Base-by-base conservation (phyloP, 2,113 vertebrate genomes). In the Oryzias curvinotus region DNA sequence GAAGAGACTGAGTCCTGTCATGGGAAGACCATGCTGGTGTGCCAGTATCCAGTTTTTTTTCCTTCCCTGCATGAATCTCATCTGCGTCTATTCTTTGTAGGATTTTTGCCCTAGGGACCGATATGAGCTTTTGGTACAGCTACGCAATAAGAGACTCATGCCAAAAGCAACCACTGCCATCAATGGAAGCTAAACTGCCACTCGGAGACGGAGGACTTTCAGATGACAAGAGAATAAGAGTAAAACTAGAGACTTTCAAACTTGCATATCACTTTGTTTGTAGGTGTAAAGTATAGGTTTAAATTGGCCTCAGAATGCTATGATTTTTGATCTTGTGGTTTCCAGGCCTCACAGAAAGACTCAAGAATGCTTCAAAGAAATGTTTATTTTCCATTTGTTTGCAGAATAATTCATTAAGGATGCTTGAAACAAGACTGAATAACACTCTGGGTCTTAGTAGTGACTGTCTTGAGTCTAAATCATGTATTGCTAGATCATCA, bases 161-260 rank as follows among this genome's bases (percentile, higher is more conserved):
- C 73, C 64, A 68, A 72, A 53, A 73, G 79, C 68, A 44, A 65
- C 50, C 53, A 58, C 69, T 68, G 72, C 69, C 67, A 75, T 70
- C 63, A 56, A 25, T 28, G 62, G 61, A 65, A 52, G 42, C 62
- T 61, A 28, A 15, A 6, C 51, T 51, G 67, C 62, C 71, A 52
- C 52, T 63, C 69, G 61, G 67, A 62, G 52, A 55, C 52, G 46
- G 57, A 14, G 51, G 28, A 60, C 62, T 30, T 57, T 54, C 52
- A 62, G 65, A 81, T 70, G 70, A 72, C 77, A 73, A 58, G 47
- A 73, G 62, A 2, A 36, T 23, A 41, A 67, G 21, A 23, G 21
- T 23, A 55, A 15, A 57, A 19, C 23, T 23, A 25, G 64, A 50
- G 14, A 15, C 44, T 68, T 25, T 65, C 12, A 16, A 49, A 68